These are phyloP conservation scores for Drosophila kanapiae DNA, from an alignment of 1,140 invertebrate species.

Conservation along the genomic window DNA sequence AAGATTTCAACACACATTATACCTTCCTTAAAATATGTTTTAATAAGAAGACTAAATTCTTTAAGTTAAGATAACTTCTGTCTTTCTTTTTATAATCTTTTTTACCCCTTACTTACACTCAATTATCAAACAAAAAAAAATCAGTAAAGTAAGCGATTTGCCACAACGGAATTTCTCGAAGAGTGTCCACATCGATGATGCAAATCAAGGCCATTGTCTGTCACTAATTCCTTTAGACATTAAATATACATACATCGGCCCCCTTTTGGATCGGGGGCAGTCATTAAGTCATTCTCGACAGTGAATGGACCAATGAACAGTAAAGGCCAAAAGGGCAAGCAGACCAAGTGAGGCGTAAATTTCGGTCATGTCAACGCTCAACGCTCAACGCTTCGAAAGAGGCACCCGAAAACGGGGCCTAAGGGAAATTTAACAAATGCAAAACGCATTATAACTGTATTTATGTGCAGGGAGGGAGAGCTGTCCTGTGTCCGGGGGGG, in stretches of 20 bases:
- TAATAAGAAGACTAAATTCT: not conserved
- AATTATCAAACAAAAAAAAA: not conserved
- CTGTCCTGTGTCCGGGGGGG: not conserved
- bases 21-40: no score
- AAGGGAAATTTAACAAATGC: constrained; percentile 78
- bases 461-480: constrained; percentile 30
- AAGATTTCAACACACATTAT: no score
- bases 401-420: constrained; percentile 59
- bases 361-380: constrained; percentile 67
- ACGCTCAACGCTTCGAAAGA: constrained; percentile 47
- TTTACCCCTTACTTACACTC: not conserved
- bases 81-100: not conserved
- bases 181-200: not conserved
- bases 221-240: constrained; percentile 23
- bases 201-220: constrained; percentile 22
- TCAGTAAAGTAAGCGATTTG: not conserved
- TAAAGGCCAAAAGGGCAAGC: constrained; percentile 20
- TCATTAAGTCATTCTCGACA: constrained; percentile 32
- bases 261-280: constrained; percentile 10
- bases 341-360: constrained; percentile 69
- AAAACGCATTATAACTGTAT: constrained; percentile 65
- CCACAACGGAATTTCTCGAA: not conserved
- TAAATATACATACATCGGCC: constrained; percentile 31
- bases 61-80: not conserved
- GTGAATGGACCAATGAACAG: constrained; percentile 58